phyloP scores from a whole-genome alignment of 1,140 invertebrate species.

The Drosophila lacertosa region DNA sequence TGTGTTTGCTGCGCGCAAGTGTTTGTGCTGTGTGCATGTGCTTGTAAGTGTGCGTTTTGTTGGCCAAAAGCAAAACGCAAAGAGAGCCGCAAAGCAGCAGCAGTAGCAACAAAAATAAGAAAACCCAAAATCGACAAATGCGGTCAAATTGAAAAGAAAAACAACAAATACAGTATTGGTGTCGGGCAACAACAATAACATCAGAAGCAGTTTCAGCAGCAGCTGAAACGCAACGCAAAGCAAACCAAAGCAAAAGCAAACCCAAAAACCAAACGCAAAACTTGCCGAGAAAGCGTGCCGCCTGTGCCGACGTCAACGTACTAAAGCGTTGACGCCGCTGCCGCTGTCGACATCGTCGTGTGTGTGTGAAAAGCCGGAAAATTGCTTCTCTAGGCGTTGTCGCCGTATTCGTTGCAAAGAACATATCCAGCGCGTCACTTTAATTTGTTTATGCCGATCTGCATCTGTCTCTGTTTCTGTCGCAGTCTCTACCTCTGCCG shows the following conservation, averaged over 20 bases:
- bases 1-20: slow-evolving; percentile 40
- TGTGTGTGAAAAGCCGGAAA: slow-evolving; percentile 69
- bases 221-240: slow-evolving; percentile 17
- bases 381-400: slow-evolving; percentile 67
- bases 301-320: slow-evolving; percentile 31
- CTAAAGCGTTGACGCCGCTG: slow-evolving; percentile 6
- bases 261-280: slow-evolving; percentile 41
- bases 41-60: slow-evolving; percentile 48
- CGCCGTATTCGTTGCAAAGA: slow-evolving; percentile 44
- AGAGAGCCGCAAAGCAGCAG: slow-evolving; percentile 61
- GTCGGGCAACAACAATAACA: slow-evolving; percentile 36
- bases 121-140: slow-evolving; percentile 78
- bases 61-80: slow-evolving; percentile 57
- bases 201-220: slow-evolving; percentile 17
- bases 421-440: slow-evolving; percentile 32
- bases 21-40: slow-evolving; percentile 44
- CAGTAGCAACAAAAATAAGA: slow-evolving; percentile 40
- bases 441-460: slow-evolving; percentile 60
- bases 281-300: slow-evolving; percentile 65
- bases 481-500: background rate
- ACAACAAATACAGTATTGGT: slow-evolving; percentile 64
- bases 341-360: slow-evolving; percentile 18
- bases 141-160: slow-evolving; percentile 78
- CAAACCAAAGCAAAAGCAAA: slow-evolving; percentile 49
- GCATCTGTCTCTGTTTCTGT: background rate